Evolutionary conservation across 2,797 vertebrate genomes (phyloP).

Genomic region (Sebastes trivittatus): DNA sequence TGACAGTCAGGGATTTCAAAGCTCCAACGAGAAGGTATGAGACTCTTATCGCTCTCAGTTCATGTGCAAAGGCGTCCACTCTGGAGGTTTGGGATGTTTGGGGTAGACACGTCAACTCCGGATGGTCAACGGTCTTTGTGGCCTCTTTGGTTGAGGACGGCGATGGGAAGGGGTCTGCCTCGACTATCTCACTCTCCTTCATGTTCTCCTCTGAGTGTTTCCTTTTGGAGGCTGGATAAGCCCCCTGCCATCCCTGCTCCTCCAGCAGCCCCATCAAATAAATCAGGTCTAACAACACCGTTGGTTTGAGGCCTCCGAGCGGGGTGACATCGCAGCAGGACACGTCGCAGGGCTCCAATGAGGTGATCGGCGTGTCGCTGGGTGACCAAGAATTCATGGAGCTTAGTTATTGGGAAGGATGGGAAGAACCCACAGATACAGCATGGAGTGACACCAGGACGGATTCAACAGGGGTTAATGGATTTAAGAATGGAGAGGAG

Average conservation of each 20-base stretch:
- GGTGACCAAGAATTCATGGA: constrained; percentile 91
- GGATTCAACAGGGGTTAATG: constrained; percentile 70
- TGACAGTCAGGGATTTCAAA: constrained; percentile 82
- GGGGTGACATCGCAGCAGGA: constrained; percentile 78
- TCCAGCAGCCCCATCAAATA: constrained; percentile 84
- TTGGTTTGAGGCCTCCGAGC: constrained; percentile 80
- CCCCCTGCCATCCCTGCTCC: constrained; percentile 74
- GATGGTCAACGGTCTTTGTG: constrained; percentile 50
- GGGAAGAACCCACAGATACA: constrained; percentile 75
- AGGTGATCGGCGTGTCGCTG: constrained; percentile 84
- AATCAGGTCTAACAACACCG: constrained; percentile 83
- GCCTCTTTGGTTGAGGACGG: constrained; percentile 40
- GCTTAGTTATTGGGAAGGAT: constrained; percentile 81
- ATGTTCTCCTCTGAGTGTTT: constrained; percentile 64
- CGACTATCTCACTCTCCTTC: constrained; percentile 58
- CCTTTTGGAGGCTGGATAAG: constrained; percentile 35
- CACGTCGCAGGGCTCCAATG: constrained; percentile 81
- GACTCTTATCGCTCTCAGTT: constrained; percentile 80
- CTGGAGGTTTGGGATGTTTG: constrained; percentile 54
- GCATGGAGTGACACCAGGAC: constrained; percentile 68
- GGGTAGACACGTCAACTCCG: constrained; percentile 42
- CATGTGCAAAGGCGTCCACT: constrained; percentile 75
- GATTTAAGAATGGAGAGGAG: constrained; percentile 66
- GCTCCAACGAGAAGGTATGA: constrained; percentile 86
- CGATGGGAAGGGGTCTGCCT: constrained; percentile 44